Evolutionary conservation across 2,797 vertebrate genomes (phyloP).

Genomic region (Erithacus rubecula): DNA sequence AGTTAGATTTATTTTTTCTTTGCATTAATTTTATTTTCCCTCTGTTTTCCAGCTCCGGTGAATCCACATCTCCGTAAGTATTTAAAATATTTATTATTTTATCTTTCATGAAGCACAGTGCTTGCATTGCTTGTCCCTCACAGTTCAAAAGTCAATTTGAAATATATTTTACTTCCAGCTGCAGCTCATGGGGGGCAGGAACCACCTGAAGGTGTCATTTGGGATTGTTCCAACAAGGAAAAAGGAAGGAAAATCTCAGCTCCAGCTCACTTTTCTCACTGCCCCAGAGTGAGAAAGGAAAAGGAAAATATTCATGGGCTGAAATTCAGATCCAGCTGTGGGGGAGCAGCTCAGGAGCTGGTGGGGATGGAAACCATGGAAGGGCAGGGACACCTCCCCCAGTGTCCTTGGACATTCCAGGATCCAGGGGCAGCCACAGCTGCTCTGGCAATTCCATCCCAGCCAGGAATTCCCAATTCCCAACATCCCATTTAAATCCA

Average conservation of each 20-base stretch:
- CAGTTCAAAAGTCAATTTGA: not conserved
- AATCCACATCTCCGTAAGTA: constrained; percentile 99
- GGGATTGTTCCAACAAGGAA: not conserved
- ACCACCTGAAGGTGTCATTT: not conserved
- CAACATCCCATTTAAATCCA: not conserved
- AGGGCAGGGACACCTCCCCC: not conserved
- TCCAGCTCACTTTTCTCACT: not conserved
- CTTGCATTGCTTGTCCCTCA: accelerated
- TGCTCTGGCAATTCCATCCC: not conserved
- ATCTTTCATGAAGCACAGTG: not conserved
- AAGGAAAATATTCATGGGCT: not conserved
- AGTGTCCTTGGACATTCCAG: not conserved
- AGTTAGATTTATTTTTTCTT: not conserved
- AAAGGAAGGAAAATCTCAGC: not conserved
- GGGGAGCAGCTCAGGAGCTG: not conserved
- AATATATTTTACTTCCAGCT: not conserved
- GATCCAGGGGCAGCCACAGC: not conserved
- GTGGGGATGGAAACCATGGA: not conserved
- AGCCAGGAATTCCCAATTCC: not conserved
- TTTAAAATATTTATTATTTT: not conserved
- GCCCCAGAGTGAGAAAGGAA: too few species aligned
- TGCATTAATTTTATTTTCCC: constrained; percentile 36
- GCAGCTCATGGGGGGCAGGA: not conserved
- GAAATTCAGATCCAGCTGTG: not conserved
- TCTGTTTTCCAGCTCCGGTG: constrained; percentile 88